phyloP scores from a whole-genome alignment of 1,140 invertebrate species.

The Frieseomelitta varia region DNA sequence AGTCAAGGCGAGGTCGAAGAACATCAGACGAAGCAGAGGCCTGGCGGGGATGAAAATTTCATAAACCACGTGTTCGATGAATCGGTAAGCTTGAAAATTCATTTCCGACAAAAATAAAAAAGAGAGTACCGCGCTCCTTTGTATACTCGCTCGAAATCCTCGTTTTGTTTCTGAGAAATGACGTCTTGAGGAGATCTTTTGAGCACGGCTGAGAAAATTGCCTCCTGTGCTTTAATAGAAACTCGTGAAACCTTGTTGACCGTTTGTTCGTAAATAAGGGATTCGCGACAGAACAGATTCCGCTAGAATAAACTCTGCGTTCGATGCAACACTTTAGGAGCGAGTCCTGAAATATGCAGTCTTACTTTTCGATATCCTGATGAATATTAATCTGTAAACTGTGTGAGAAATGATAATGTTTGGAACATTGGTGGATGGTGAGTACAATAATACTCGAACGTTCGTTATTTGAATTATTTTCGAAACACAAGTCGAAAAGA shows the following conservation, averaged over 20 bases:
- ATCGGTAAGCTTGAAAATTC: not conserved
- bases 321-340: not conserved
- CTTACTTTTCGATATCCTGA: too few relatives aligned
- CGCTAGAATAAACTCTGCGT: not conserved
- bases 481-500: too few relatives aligned
- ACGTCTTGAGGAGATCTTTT: too few relatives aligned
- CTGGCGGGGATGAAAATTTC: not conserved
- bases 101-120: not conserved
- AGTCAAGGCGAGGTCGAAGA: not conserved
- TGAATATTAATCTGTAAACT: not conserved
- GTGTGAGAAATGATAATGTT: not conserved
- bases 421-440: too few relatives aligned
- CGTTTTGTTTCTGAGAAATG: not conserved
- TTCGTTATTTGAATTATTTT: too few relatives aligned
- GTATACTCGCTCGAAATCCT: not conserved
- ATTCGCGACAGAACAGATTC: not conserved
- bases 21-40: not conserved
- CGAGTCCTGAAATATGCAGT: not conserved
- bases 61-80: not conserved
- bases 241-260: not conserved
- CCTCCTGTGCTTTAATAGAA: slow-evolving; percentile 17
- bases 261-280: not conserved
- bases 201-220: not conserved
- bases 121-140: not conserved
- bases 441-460: too few relatives aligned